phyloP scores from a whole-genome alignment of 2,797 vertebrate genomes.

The Chelonia mydas region DNA sequence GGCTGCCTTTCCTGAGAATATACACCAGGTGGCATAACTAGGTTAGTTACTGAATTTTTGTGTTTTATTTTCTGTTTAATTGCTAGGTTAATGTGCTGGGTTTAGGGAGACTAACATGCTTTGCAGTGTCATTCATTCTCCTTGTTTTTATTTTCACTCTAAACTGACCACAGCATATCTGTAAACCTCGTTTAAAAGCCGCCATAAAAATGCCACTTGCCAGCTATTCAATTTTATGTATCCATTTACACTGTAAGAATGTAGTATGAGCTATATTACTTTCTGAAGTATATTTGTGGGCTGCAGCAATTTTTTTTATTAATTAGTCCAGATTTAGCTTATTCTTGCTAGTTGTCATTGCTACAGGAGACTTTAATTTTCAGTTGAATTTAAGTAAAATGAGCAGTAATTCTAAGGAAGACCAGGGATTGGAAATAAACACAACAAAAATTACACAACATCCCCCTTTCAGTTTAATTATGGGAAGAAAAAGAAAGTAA shows the following conservation, averaged over 20 bases:
- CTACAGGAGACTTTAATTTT: background rate
- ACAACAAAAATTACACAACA: rapidly evolving
- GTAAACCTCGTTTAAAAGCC: conserved; percentile 20
- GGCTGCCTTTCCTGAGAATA: conserved; percentile 12
- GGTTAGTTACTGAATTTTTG: conserved; percentile 32
- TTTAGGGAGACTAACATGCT: background rate
- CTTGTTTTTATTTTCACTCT: conserved; percentile 20
- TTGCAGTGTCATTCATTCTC: background rate
- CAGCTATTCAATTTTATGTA: background rate
- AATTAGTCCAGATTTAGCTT: conserved; percentile 5
- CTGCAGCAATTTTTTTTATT: background rate
- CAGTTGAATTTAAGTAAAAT: background rate
- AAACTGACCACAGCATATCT: conserved; percentile 1
- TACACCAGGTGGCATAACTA: conserved; percentile 66
- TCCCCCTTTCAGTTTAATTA: rapidly evolving
- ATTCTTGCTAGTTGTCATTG: background rate
- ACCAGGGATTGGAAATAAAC: background rate
- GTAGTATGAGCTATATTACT: background rate
- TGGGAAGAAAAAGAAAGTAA: background rate
- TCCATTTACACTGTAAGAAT: background rate
- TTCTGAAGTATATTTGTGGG: background rate
- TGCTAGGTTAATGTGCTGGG: background rate
- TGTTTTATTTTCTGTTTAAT: conserved; percentile 46
- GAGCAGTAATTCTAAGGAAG: rapidly evolving
- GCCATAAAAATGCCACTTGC: background rate